A percentile compares a stretch with the other conserved stretches of the same genome.
Evolutionary conservation across 2,797 vertebrate species (phyloP).

Genomic region (Harpagifer antarcticus): DNA sequence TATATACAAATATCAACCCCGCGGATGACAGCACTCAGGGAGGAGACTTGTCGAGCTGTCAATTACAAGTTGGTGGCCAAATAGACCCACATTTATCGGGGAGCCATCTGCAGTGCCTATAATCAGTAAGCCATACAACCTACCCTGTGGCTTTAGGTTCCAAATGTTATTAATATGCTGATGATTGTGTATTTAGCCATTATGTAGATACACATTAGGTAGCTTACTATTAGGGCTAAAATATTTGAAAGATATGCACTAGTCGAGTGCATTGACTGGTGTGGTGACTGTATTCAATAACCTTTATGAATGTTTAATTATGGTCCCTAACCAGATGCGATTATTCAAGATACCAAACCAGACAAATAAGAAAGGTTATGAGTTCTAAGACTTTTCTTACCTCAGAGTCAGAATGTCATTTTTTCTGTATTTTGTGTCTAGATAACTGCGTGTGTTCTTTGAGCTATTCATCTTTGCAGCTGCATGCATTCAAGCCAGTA

Average conservation of each 20-base stretch:
- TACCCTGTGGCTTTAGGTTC: neutral
- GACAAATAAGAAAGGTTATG: slow-evolving; percentile 6
- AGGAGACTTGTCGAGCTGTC: neutral
- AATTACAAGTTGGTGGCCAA: neutral
- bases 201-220: neutral
- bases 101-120: neutral
- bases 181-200: neutral
- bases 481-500: neutral
- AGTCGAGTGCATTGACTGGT: neutral
- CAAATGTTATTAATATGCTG: neutral
- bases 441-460: slow-evolving; percentile 1
- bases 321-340: neutral
- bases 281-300: neutral
- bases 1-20: neutral
- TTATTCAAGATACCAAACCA: neutral
- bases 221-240: neutral
- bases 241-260: neutral
- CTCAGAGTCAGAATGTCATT: slow-evolving; percentile 15
- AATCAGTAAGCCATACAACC: neutral
- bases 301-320: neutral
- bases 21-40: neutral
- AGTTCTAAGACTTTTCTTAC: neutral
- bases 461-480: slow-evolving; percentile 6
- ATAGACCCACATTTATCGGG: neutral
- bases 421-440: slow-evolving; percentile 13